Conservation (phyloP, 2,113 vertebrate species). For the Blennius ocellaris region DNA sequence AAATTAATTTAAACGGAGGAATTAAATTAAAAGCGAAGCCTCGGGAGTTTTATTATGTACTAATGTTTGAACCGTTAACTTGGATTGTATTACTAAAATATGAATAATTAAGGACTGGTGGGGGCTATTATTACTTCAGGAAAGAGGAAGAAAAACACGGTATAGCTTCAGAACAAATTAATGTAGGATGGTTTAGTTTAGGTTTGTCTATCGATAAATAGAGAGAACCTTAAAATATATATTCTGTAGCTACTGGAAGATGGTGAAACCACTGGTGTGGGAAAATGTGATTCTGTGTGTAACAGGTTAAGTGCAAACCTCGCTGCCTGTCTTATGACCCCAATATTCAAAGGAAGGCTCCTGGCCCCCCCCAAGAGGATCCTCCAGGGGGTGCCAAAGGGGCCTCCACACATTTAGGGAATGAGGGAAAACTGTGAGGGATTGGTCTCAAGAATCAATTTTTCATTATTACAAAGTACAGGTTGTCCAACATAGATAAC, state of each 20-base stretch:
- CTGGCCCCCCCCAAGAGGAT: too few species aligned
- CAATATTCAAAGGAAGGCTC: too few species aligned
- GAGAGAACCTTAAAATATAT: neutral
- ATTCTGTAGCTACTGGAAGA: neutral
- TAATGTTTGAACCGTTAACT: slow-evolving; percentile 85
- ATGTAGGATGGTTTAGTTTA: slow-evolving; percentile 12
- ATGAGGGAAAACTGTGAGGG: too few species aligned
- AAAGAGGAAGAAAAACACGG: slow-evolving; percentile 45
- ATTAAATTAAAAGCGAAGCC: slow-evolving; percentile 86
- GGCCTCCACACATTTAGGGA: too few species aligned
- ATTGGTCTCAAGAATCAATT: too few species aligned
- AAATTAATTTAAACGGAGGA: slow-evolving; percentile 85
- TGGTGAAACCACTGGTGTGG: neutral
- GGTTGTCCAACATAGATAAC: too few species aligned
- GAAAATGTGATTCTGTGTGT: too few species aligned
- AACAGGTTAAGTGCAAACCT: too few species aligned
- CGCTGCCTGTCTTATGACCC: too few species aligned
- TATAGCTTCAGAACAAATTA: slow-evolving; percentile 9
- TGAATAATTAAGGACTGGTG: slow-evolving; percentile 84
- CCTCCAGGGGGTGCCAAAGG: too few species aligned
- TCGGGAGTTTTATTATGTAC: slow-evolving; percentile 85
- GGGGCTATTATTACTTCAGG: slow-evolving; percentile 75
- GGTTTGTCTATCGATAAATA: neutral
- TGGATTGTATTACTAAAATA: slow-evolving; percentile 83
- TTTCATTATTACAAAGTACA: too few species aligned